Evolutionary conservation across 2,113 vertebrate species (phyloP).

Genomic region (Spermophilus dauricus): DNA sequence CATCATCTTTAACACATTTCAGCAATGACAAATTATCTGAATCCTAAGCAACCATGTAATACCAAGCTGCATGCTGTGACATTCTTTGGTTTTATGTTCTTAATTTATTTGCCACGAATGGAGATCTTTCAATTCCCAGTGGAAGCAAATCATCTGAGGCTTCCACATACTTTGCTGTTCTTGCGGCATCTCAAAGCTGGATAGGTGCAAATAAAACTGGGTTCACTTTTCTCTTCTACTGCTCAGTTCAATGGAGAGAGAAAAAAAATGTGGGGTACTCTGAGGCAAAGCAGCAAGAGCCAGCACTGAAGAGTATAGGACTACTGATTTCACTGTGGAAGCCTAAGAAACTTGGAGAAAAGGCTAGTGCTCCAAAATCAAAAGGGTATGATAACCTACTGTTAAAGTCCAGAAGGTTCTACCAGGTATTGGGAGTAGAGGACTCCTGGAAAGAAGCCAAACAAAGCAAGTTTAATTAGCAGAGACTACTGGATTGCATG

Average conservation of each 20-base stretch:
- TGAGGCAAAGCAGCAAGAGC: not conserved
- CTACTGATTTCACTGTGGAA: not conserved
- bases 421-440: not conserved
- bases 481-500: not conserved
- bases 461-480: not conserved
- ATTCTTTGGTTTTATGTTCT: conserved; percentile 64
- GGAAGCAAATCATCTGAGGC: conserved; percentile 60
- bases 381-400: not conserved
- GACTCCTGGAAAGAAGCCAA: not conserved
- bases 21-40: conserved; percentile 51
- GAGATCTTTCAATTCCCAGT: conserved; percentile 57
- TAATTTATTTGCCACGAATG: conserved; percentile 74
- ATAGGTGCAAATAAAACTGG: not conserved
- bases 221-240: conserved; percentile 10
- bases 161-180: conserved; percentile 45
- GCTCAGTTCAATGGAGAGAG: not conserved
- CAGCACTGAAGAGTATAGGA: not conserved
- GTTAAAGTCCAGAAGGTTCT: not conserved
- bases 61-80: conserved; percentile 58
- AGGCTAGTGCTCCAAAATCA: not conserved
- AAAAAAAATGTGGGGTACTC: not conserved
- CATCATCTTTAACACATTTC: conserved; percentile 53
- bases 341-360: not conserved
- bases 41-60: conserved; percentile 19
- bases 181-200: conserved; percentile 3